A percentile compares a stretch with the other conserved stretches of the same genome.
These are phyloP conservation scores for Anagrus nilaparvatae DNA, from an alignment of 1,140 invertebrate genomes.

Conservation along the genomic window DNA sequence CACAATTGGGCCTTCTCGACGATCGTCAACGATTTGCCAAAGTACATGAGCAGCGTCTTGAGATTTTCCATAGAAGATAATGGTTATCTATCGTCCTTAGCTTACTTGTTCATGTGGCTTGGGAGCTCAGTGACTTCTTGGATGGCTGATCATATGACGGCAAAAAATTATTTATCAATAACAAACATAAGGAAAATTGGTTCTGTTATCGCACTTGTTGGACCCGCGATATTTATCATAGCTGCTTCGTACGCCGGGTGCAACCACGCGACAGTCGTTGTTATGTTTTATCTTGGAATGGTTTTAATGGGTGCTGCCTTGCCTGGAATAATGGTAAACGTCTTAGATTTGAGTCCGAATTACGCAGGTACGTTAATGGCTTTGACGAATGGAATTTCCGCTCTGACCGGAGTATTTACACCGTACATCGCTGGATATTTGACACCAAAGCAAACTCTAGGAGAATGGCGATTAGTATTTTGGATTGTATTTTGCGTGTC, in stretches of 20 bases:
- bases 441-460: conserved; percentile 45
- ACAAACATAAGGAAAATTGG: conserved; percentile 53
- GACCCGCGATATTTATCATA: conserved; percentile 47
- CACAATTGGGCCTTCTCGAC: conserved; percentile 83
- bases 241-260: conserved; percentile 52
- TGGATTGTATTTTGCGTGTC: conserved; percentile 71
- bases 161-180: conserved; percentile 41
- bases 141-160: conserved; percentile 50
- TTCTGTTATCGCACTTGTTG: conserved; percentile 47
- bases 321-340: conserved; percentile 60
- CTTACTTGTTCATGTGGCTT: conserved; percentile 55
- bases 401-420: conserved; percentile 60
- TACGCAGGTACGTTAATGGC: conserved; percentile 72
- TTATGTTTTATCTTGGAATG: conserved; percentile 58
- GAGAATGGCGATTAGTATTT: conserved; percentile 73
- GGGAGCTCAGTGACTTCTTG: conserved; percentile 46
- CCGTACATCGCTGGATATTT: conserved; percentile 44
- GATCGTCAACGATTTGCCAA: conserved; percentile 73
- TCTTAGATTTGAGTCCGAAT: conserved; percentile 67
- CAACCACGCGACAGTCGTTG: conserved; percentile 48
- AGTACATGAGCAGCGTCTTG: conserved; percentile 72
- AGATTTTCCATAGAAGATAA: conserved; percentile 64
- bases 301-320: conserved; percentile 49
- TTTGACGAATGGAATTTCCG: conserved; percentile 65
- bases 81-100: conserved; percentile 48